Conservation (phyloP, 2,888 invertebrate genomes). For the Malthinus flaveolus region DNA sequence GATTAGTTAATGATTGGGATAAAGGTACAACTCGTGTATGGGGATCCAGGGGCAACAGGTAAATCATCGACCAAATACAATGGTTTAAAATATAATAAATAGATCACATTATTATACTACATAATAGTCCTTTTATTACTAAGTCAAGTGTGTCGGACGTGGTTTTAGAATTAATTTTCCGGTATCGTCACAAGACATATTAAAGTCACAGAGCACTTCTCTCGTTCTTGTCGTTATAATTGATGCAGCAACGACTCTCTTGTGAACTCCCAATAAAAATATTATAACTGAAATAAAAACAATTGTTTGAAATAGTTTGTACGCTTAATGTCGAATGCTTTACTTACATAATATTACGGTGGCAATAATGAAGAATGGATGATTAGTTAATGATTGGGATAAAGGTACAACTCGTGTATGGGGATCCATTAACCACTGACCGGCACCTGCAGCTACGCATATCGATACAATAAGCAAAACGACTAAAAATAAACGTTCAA, state of each 20-base stretch:
- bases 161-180: slow-evolving; percentile 94
- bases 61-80: no score
- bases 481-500: slow-evolving; percentile 62
- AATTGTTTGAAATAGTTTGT: no score
- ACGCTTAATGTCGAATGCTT: not conserved
- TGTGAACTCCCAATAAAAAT: slow-evolving; percentile 91
- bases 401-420: slow-evolving; percentile 89
- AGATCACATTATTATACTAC: not conserved
- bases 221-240: slow-evolving; percentile 92
- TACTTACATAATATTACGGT: slow-evolving; percentile 76
- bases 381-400: slow-evolving; percentile 88
- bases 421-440: slow-evolving; percentile 95
- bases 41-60: slow-evolving; percentile 77
- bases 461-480: slow-evolving; percentile 83
- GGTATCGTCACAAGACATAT: slow-evolving; percentile 98
- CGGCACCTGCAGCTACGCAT: slow-evolving; percentile 92
- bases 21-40: slow-evolving; percentile 89
- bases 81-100: no score
- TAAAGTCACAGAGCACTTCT: slow-evolving; percentile 89
- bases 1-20: slow-evolving; percentile 88
- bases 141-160: slow-evolving; percentile 63
- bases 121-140: slow-evolving; percentile 35
- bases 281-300: slow-evolving; percentile 67
- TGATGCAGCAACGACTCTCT: slow-evolving; percentile 94
- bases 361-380: slow-evolving; percentile 92